phyloP scores from a whole-genome alignment of 2,113 vertebrate species.

The Nyctereutes procyonoides region DNA sequence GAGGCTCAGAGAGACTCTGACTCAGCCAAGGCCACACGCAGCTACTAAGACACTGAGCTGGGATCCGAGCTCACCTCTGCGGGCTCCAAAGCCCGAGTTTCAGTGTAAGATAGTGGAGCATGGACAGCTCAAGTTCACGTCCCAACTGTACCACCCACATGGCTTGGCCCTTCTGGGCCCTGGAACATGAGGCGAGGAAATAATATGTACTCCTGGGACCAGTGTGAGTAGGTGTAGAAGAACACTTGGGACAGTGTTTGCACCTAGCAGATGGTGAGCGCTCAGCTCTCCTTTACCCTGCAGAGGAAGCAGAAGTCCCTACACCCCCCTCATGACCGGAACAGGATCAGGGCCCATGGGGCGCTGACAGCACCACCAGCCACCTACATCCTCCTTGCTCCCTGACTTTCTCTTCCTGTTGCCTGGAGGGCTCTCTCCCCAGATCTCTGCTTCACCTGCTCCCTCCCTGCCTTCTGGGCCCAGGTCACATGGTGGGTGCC shows the following conservation, averaged over 20 bases:
- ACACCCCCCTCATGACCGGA: fast-evolving
- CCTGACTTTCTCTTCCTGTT: too few species aligned
- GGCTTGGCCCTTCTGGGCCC: background rate
- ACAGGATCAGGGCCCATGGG: fast-evolving
- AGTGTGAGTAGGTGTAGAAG: fast-evolving
- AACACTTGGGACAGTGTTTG: background rate
- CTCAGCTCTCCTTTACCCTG: too few species aligned
- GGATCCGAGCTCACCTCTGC: background rate
- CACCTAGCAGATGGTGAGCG: fast-evolving
- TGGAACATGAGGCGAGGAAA: background rate
- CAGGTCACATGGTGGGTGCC: background rate
- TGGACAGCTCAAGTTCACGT: background rate
- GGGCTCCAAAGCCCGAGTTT: background rate
- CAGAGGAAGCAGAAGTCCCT: background rate
- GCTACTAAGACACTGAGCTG: background rate
- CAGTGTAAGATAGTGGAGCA: background rate
- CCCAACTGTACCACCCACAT: fast-evolving
- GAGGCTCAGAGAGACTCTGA: fast-evolving
- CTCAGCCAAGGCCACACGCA: background rate
- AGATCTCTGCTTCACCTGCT: background rate
- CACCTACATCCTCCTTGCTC: background rate
- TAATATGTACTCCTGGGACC: fast-evolving
- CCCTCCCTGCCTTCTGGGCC: background rate
- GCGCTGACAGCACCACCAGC: background rate
- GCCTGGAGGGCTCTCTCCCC: background rate